Base-by-base conservation (phyloP, 2,797 vertebrate genomes). In the Crocidura indochinensis region DNA sequence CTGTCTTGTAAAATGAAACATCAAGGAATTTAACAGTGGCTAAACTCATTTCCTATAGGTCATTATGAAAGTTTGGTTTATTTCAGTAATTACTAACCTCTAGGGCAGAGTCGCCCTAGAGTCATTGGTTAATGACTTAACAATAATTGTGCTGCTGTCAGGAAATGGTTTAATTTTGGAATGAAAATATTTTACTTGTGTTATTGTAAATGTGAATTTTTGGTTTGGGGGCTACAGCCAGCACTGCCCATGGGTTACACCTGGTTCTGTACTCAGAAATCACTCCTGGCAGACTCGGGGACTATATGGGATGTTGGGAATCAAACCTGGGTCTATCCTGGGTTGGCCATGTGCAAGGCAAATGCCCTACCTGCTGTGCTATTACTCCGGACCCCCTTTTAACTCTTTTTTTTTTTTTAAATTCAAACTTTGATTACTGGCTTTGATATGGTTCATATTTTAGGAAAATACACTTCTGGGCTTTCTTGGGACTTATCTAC, bases 1-100 rank as follows among this genome's bases (percentile, higher is more conserved):
- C n/a, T n/a, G n/a, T n/a, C 87, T 93, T 86, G 20, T 95, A 89
- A 96, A 95, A 86, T 83, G 88, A 84, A 87, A 51, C n/a, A 65
- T 62, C 8, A 29, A 53, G 47, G 88, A 86, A 94, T 93, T 93
- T 67, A 85, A 26, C 60, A 49, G 1, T 91, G 56, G 27, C 15
- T 85, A 75, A 78, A 87, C 10, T 80, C 88, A 51, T 7, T 82
- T 92, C 6, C 0, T 89, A 20, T 80, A 77, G 91, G 44, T 69
- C 24, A 65, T 90, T 91, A 79, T 76, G 56, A 82, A 76, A 17
- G 19, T 84, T 77, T 75, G 22, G 10, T 69, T 79, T 64, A 53
- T 82, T 85, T 67, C 27, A 71, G 62, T 65, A 56, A 49, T 91
- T 87, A 68, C 46, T 29, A 87, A 62, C 78, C 81, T 75, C 87